These are phyloP conservation scores for Xanthia icteritia DNA, from an alignment of 2,888 invertebrate species.

Conservation along the genomic window DNA sequence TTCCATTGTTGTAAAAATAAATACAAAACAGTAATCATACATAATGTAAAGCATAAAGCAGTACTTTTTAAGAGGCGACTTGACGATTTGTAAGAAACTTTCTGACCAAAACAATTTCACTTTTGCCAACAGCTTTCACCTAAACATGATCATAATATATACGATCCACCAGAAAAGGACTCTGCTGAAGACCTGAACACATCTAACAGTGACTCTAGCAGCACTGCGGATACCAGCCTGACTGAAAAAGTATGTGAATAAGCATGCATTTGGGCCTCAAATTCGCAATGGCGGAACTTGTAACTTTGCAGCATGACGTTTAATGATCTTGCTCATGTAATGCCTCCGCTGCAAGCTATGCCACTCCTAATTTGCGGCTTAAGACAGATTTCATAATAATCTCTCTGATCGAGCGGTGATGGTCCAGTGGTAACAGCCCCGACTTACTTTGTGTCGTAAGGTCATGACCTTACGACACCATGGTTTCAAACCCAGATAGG, in stretches of 20 bases:
- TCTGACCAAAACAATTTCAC: background rate
- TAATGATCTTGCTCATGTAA: background rate
- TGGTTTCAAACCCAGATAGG: background rate
- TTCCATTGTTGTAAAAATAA: background rate
- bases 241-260: slow-evolving; percentile 71
- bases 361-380: background rate
- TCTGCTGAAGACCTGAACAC: slow-evolving; percentile 80
- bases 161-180: slow-evolving; percentile 83
- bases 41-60: slow-evolving; percentile 13
- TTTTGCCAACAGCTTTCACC: slow-evolving; percentile 30
- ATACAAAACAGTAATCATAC: slow-evolving; percentile 13
- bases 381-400: background rate
- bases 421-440: background rate
- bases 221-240: slow-evolving; percentile 74
- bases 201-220: slow-evolving; percentile 79
- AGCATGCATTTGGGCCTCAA: background rate
- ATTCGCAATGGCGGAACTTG: background rate
- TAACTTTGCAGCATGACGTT: background rate
- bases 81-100: background rate
- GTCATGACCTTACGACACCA: too few species aligned
- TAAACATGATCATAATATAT: slow-evolving; percentile 69
- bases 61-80: slow-evolving; percentile 31
- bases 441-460: background rate
- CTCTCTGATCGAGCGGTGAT: background rate
- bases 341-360: background rate